These are phyloP conservation scores for Diabrotica virgifera DNA, from an alignment of 1,140 invertebrate species.

Conservation along the genomic window DNA sequence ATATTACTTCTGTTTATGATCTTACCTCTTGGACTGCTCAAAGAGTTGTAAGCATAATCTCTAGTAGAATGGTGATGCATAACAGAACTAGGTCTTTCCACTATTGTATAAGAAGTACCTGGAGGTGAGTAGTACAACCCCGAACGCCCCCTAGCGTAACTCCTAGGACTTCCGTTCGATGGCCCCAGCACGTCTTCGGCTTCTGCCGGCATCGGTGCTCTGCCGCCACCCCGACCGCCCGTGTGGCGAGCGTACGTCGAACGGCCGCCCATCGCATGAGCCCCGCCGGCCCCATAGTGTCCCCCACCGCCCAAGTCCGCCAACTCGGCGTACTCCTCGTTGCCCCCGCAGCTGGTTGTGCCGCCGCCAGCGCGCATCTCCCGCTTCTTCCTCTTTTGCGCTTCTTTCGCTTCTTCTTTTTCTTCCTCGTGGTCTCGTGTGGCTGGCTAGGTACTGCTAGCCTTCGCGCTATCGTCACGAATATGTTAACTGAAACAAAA, in stretches of 20 bases:
- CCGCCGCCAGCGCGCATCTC: constrained; percentile 52
- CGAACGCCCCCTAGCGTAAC: constrained; percentile 50
- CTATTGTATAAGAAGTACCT: constrained; percentile 79
- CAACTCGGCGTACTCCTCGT: constrained; percentile 58
- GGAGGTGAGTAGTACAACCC: constrained; percentile 67
- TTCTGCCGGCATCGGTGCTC: constrained; percentile 46
- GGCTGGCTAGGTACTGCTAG: constrained; percentile 30
- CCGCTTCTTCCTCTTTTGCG: constrained; percentile 30
- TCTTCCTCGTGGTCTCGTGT: background rate
- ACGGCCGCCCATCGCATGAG: background rate
- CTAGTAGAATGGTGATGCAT: constrained; percentile 60
- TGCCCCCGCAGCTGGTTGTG: constrained; percentile 39
- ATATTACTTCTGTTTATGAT: constrained; percentile 9
- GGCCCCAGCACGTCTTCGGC: constrained; percentile 49
- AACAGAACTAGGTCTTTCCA: constrained; percentile 74
- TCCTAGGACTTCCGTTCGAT: constrained; percentile 44
- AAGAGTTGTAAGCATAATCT: constrained; percentile 53
- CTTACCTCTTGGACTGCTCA: constrained; percentile 48
- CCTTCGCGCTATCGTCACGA: constrained; percentile 43
- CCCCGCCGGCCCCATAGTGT: constrained; percentile 45
- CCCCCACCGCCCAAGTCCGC: constrained; percentile 49
- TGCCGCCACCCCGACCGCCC: constrained; percentile 41
- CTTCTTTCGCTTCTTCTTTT: constrained; percentile 1
- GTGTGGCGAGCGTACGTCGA: constrained; percentile 48
- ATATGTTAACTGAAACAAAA: constrained; percentile 40